Evolutionary conservation across 2,888 invertebrate species (phyloP), one percentile per base, ranked within the genome.

Genomic region (Ophraella communa): DNA sequence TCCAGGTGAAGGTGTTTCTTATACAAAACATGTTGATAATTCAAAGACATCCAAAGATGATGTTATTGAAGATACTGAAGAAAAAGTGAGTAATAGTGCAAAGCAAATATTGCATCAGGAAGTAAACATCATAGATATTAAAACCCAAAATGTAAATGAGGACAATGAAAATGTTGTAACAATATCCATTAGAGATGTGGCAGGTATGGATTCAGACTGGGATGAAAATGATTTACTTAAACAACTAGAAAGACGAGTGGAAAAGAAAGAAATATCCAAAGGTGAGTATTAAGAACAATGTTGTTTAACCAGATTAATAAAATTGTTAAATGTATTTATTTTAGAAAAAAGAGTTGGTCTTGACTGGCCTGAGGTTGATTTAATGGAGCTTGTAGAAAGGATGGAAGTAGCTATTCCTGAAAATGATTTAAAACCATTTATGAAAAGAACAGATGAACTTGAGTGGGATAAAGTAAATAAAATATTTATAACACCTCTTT

Each of bases 381-480:
- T 84, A 49, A 68, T 76, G 27, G 80, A 83, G 69, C 74, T 86
- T 49, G 74, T 85, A 42, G 75, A 77, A 17, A 74, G 82, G 62
- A 83, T 86, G 70, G 80, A 82, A 69, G 57, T 68, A 33, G 73
- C 74, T 33, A 77, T 85, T 57, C 85, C 86, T 2, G 77, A 79
- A 53, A 79, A 81, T 66, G 86, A 86, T 68, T 76, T 68, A n/a
- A 75, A 83, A 44, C 79, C 82, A 24, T 84, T 79, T 71, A 76
- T 77, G 47, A 82, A 81, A 17, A 74, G 84, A 66, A 78, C 79
- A 0, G 82, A 82, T 55, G 81, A 82, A 70, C 68, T 86, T 7
- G 80, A 84, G 64, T 86, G 85, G 85, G 78, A 81, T 44, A 77
- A 80, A 60, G 82, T 83, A 74, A 75, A 72, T 73, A 54, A 61